Percentiles rank a stretch among this genome's conserved stretches.
Conservation (phyloP, 2,797 vertebrate species). For the Spinus pinus region DNA sequence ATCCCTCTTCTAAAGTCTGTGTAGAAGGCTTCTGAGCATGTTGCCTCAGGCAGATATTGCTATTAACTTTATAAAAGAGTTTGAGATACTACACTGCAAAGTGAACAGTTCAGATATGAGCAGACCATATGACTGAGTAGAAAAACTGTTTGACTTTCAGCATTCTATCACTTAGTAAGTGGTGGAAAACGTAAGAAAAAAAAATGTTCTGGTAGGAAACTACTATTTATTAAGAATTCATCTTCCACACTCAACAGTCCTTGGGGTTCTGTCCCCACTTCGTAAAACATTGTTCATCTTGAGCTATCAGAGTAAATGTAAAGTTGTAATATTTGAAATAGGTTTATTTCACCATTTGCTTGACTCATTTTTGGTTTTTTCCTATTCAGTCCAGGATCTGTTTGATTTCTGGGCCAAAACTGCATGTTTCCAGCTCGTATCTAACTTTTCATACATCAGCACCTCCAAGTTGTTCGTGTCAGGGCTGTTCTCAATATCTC, state of each 20-base stretch:
- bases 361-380: not conserved
- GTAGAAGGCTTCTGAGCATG: not conserved
- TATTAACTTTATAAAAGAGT: not conserved
- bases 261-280: not conserved
- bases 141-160: not conserved
- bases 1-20: not conserved
- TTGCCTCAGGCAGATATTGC: not conserved
- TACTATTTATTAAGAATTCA: constrained; percentile 20
- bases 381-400: not conserved
- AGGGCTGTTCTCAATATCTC: not conserved
- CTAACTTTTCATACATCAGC: not conserved
- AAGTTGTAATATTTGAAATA: not conserved
- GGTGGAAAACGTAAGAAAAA: not conserved
- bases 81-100: not conserved
- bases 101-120: not conserved
- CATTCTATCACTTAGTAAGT: not conserved
- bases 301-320: not conserved
- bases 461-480: fast-evolving
- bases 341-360: not conserved
- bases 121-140: not conserved
- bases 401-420: not conserved
- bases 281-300: not conserved
- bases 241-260: not conserved
- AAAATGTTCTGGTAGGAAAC: not conserved
- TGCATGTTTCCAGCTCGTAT: fast-evolving